Evolutionary conservation across 2,888 invertebrate genomes (phyloP).

Genomic region (Gisinianus flammeolus): DNA sequence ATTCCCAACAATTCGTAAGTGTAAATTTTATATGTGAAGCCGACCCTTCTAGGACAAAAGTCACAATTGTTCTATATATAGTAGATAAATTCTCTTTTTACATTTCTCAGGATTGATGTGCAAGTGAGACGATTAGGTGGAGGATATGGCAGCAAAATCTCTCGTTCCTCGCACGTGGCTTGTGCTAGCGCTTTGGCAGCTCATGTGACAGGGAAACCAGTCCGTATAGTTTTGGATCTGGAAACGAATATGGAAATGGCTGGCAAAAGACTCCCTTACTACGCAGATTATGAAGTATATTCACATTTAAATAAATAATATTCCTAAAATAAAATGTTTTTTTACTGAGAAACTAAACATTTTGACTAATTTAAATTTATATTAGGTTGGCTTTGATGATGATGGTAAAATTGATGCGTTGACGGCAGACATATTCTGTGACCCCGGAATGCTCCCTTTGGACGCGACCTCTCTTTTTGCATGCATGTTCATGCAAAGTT

Average conservation of each 20-base stretch:
- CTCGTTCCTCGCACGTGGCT: conserved; percentile 68
- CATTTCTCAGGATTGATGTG: conserved; percentile 72
- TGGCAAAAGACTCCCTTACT: conserved; percentile 72
- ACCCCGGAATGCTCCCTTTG: conserved; percentile 64
- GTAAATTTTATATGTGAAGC: not conserved
- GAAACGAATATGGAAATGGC: conserved; percentile 74
- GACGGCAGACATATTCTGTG: conserved; percentile 64
- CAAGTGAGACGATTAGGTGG: conserved; percentile 78
- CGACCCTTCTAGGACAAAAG: not conserved
- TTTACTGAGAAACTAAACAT: not conserved
- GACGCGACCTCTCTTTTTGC: conserved; percentile 64
- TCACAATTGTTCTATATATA: not conserved
- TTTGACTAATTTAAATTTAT: not conserved
- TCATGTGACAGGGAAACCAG: conserved; percentile 70
- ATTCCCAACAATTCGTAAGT: conserved; percentile 22
- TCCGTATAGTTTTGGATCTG: conserved; percentile 74
- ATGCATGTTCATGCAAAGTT: conserved; percentile 65
- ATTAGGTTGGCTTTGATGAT: conserved; percentile 60
- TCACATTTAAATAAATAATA: too few relatives aligned
- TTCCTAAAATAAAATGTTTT: not conserved
- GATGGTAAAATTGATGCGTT: conserved; percentile 72
- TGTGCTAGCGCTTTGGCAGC: conserved; percentile 76
- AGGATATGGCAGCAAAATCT: conserved; percentile 79
- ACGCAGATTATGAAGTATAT: conserved; percentile 69
- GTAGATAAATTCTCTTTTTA: too few relatives aligned